phyloP scores from a whole-genome alignment of 2,888 invertebrate species.

The Acronicta leporina region DNA sequence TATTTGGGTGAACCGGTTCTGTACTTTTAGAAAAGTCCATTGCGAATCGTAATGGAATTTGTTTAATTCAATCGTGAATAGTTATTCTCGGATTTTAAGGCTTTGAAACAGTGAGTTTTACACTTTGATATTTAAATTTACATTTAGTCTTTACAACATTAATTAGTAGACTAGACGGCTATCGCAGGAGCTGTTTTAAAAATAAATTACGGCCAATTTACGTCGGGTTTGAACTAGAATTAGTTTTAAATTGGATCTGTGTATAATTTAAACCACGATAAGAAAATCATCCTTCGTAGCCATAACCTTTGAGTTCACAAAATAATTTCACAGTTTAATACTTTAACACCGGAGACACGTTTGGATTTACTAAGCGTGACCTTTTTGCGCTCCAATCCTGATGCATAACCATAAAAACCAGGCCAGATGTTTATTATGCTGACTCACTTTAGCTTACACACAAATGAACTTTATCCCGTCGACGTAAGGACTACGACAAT shows the following conservation, averaged over 20 bases:
- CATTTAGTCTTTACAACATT: constrained; percentile 1
- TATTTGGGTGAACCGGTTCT: constrained; percentile 40
- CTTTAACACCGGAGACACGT: constrained; percentile 20
- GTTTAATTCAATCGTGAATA: neutral
- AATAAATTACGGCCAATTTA: constrained; percentile 23
- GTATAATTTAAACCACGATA: constrained; percentile 19
- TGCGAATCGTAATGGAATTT: constrained; percentile 19
- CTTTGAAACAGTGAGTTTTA: neutral
- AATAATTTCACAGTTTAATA: constrained; percentile 54
- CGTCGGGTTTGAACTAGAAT: constrained; percentile 16
- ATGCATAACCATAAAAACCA: constrained; percentile 70
- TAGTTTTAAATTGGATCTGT: constrained; percentile 16
- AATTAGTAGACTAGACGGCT: constrained; percentile 2
- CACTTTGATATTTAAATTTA: neutral
- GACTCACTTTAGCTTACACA: constrained; percentile 71
- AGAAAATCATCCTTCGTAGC: constrained; percentile 23
- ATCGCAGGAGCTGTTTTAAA: constrained; percentile 19
- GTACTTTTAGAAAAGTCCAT: constrained; percentile 28
- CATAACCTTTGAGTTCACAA: constrained; percentile 33
- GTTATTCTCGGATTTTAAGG: neutral
- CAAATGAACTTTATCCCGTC: constrained; percentile 43
- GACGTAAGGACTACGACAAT: constrained; percentile 39
- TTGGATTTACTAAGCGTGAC: constrained; percentile 57
- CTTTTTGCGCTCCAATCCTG: constrained; percentile 69
- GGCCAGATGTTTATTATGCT: constrained; percentile 79